Conservation (phyloP, 2,797 vertebrate genomes). For the Syngnathus rostellatus region DNA sequence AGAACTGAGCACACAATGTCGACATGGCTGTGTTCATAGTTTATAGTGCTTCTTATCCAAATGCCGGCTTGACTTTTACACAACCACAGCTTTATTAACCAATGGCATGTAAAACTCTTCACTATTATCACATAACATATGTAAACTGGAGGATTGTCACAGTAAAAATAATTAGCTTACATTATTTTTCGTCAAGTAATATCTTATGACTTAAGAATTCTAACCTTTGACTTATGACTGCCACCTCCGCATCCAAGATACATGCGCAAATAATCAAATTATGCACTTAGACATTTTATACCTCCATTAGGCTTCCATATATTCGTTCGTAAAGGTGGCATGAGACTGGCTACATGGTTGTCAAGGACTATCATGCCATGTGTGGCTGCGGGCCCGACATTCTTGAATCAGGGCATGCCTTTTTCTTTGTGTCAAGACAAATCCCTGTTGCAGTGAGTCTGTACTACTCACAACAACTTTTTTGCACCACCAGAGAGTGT, state of each 20-base stretch:
- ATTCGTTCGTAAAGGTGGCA: neutral
- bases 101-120: too few relatives aligned
- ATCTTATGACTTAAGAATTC: too few relatives aligned
- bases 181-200: too few relatives aligned
- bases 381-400: neutral
- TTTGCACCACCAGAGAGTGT: conserved; percentile 27
- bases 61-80: too few relatives aligned
- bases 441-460: neutral
- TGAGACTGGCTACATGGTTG: neutral
- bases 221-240: neutral
- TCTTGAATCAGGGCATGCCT: neutral
- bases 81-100: too few relatives aligned
- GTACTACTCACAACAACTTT: conserved; percentile 23
- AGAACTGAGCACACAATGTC: neutral
- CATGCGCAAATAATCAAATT: conserved; percentile 13
- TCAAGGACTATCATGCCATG: neutral
- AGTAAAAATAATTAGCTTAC: too few relatives aligned
- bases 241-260: conserved; percentile 17
- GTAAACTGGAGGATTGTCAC: too few relatives aligned
- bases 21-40: neutral
- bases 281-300: neutral
- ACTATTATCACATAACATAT: too few relatives aligned
- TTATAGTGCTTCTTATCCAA: neutral
- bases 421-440: conserved; percentile 30
- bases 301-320: neutral